phyloP scores from a whole-genome alignment of 2,797 vertebrate genomes.

The Chrysocyon brachyurus region DNA sequence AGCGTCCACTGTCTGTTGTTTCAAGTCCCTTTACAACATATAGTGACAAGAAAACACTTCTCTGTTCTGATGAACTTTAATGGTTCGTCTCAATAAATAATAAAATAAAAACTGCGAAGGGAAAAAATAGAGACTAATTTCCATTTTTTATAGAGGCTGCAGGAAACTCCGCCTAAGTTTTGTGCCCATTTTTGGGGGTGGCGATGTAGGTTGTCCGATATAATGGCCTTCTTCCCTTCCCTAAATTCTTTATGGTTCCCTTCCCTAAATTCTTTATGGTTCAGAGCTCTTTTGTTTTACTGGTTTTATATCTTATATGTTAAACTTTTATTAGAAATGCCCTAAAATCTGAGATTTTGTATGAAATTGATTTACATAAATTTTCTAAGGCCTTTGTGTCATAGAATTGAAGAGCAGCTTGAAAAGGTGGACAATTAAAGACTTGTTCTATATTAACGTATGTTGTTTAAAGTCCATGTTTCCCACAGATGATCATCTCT shows the following conservation, averaged over 20 bases:
- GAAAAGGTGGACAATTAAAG: neutral
- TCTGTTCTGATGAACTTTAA: neutral
- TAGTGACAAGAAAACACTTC: neutral
- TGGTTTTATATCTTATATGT: neutral
- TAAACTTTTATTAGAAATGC: neutral
- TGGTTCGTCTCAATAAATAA: conserved; percentile 11
- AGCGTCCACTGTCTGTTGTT: neutral
- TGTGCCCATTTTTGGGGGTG: neutral
- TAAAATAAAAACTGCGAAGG: neutral
- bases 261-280: neutral
- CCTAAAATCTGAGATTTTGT: neutral
- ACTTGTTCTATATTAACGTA: neutral
- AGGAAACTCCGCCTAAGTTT: neutral
- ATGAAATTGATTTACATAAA: neutral
- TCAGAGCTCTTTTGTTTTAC: neutral
- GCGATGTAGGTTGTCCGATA: neutral
- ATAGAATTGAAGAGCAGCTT: neutral
- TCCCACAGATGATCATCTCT: neutral
- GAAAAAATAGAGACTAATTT: neutral
- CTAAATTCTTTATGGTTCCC: neutral
- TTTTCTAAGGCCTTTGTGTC: neutral
- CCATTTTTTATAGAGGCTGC: neutral
- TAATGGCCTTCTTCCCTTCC: neutral
- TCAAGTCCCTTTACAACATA: neutral
- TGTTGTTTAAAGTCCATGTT: neutral